phyloP scores from a whole-genome alignment of 2,888 invertebrate genomes.

The Anagyrus pseudococci region DNA sequence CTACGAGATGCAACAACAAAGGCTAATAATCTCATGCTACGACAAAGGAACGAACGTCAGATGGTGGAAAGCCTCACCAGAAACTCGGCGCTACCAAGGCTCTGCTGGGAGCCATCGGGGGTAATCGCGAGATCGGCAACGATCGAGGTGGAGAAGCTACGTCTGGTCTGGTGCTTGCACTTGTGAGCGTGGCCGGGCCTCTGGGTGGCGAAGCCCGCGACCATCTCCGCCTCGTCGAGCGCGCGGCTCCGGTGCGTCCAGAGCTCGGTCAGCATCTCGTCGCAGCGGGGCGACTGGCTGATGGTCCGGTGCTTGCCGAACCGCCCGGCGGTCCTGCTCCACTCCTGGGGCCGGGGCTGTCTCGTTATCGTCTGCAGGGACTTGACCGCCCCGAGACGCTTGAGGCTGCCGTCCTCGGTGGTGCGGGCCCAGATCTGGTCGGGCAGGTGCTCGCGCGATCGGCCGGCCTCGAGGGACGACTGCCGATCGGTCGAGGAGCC shows the following conservation, averaged over 20 bases:
- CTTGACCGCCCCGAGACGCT: conserved; percentile 52
- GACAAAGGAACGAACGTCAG: too few relatives aligned
- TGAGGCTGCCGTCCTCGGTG: conserved; percentile 52
- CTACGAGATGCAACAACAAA: too few relatives aligned
- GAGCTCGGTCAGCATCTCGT: conserved; percentile 46
- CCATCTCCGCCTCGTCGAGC: conserved; percentile 43
- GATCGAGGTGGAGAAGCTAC: conserved; percentile 55
- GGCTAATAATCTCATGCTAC: too few relatives aligned
- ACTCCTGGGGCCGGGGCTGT: conserved; percentile 54
- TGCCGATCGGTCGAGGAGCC: conserved; percentile 54
- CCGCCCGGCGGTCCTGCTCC: conserved; percentile 53
- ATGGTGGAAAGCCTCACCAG: conserved; percentile 47
- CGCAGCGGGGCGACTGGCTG: conserved; percentile 52
- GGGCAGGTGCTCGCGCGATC: conserved; percentile 48
- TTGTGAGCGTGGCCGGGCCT: conserved; percentile 46
- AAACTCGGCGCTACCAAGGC: conserved; percentile 53
- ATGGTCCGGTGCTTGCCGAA: conserved; percentile 54
- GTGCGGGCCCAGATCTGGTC: conserved; percentile 53
- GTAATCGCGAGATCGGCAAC: conserved; percentile 53
- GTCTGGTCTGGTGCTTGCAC: conserved; percentile 52
- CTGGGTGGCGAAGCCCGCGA: conserved; percentile 48
- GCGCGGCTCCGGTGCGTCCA: conserved; percentile 54
- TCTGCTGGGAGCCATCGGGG: conserved; percentile 55
- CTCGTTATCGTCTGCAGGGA: conserved; percentile 52
- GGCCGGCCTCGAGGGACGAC: conserved; percentile 49